Evolutionary conservation across 2,113 vertebrate species (phyloP), one percentile per base, ranked within the genome.

Genomic region (Scalopus aquaticus): DNA sequence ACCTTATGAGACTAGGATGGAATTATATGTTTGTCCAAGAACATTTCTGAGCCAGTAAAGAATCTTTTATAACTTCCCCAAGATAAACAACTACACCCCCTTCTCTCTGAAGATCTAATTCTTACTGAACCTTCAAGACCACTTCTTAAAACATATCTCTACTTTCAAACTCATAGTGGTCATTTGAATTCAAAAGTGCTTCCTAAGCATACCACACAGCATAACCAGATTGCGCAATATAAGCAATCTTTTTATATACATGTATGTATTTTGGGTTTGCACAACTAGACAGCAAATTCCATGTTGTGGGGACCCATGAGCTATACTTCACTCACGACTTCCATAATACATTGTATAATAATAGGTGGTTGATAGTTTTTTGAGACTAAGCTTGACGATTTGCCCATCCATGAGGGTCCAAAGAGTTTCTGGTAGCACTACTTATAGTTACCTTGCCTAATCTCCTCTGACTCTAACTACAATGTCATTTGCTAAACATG

Each of bases 111-210:
- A 80, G 6, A 69, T 70, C 35, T 32, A 95, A 93, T 58, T 95
- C 28, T 78, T 88, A 64, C 20, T 83, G 42, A 90, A 64, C 46
- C 70, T 83, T 96, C 51, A 78, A 95, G 54, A 64, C 20, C 39
- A 32, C 6, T 51, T 93, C 39, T n/a, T 65, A 70, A 90, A 91
- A 77, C 17, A 84, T 62, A 39, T 39, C 22, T 87, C 22, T 87
- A 81, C 54, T 91, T 62, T 82, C 64, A 94, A 95, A 90, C 77
- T 90, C 32, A 86, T 19, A 67, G 54, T 64, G 69, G 67, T 80
- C n/a, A 56, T 79, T 70, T 77, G 20, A 96, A 82, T 54, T 87
- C 44, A 74, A 69, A 69, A 93, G 54, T 28, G 90, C 54, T 72
- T 87, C n/a, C 69, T 83, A 90, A 90, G n/a, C 51, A 64, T 26